Conservation (phyloP, 2,888 invertebrate genomes). For the Chaetogeoica ovagalla region DNA sequence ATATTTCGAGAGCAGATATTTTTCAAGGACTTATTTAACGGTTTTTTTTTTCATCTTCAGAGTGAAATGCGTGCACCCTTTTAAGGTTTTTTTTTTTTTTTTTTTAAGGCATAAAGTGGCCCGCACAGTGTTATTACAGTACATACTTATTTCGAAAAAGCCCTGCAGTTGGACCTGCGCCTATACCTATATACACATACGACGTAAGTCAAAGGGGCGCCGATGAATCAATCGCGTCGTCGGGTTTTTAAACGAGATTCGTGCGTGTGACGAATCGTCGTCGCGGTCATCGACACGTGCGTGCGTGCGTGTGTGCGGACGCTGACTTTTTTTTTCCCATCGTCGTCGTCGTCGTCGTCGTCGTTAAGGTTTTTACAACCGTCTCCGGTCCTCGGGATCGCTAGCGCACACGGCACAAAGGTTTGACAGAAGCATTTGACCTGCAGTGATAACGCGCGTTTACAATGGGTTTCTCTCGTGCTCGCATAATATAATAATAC, state of each 20-base stretch:
- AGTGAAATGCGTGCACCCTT: too few species aligned
- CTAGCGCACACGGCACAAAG: slow-evolving; percentile 20
- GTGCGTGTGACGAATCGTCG: slow-evolving; percentile 36
- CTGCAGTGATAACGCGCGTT: slow-evolving; percentile 12
- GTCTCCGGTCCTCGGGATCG: slow-evolving; percentile 2
- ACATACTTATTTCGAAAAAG: too few species aligned
- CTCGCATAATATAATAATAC: too few species aligned
- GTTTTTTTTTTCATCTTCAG: too few species aligned
- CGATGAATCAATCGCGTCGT: not conserved
- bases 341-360: not conserved
- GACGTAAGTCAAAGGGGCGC: not conserved
- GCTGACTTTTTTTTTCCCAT: slow-evolving; percentile 35
- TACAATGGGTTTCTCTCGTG: slow-evolving; percentile 9
- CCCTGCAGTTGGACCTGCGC: too few species aligned
- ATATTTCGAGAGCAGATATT: too few species aligned
- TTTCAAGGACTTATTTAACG: too few species aligned
- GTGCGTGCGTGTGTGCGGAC: too few species aligned
- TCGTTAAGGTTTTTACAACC: slow-evolving; percentile 23
- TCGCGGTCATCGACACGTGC: slow-evolving; percentile 13
- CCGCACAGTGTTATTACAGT: too few species aligned
- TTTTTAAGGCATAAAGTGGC: too few species aligned
- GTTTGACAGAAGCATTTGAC: slow-evolving; percentile 52
- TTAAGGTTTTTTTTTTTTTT: too few species aligned
- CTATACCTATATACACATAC: too few species aligned
- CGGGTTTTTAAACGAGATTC: not conserved